Evolutionary conservation across 1,140 invertebrate genomes (phyloP), one percentile per base, ranked within the genome.

Genomic region (Drosophila nigromelanica): DNA sequence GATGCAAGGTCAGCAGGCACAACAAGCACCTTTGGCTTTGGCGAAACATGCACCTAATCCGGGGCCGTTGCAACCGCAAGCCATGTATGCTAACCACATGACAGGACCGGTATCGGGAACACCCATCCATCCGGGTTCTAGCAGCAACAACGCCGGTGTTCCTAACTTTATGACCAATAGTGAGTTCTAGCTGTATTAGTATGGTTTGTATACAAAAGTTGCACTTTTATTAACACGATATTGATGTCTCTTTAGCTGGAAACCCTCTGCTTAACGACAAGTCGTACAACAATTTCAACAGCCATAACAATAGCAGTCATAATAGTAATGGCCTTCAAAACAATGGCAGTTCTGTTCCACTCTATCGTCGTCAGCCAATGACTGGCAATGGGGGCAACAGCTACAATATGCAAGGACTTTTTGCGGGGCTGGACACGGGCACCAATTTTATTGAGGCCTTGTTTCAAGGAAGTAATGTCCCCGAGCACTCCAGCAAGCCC

Each of bases 281-380:
- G 62, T 43, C 76, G 2, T 87, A 73, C 58, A 58, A 64, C 24
- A 89, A 73, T 52, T 58, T 87, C 12, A 80, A 69, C 51, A 89
- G 63, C 43, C 75, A 82, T 11, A 87, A 76, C 61, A 81, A 67
- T 50, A 42, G 67, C 5, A 27, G 27, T 27, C 73, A 39, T 33
- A 66, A 40, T 51, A 60, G 60, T 42, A 80, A 80, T n/a, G 77
- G 77, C 10, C 59, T 85, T 50, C 39, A 80, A 21, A 86, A 63
- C 33, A 85, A 86, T 63, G 81, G 77, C 14, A 82, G 50, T 45
- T 93, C 92, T 5, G 91, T 93, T 54, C 93, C 93, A 1, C 76
- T 93, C 14, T 94, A 93, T 64, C 86, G 92, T 12, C 83, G 93
- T 5, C 93, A 93, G 72, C 90, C 91, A 11, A 71, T 89, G 60